Conservation (phyloP, 2,113 vertebrate species). For the Fregetta grallaria region DNA sequence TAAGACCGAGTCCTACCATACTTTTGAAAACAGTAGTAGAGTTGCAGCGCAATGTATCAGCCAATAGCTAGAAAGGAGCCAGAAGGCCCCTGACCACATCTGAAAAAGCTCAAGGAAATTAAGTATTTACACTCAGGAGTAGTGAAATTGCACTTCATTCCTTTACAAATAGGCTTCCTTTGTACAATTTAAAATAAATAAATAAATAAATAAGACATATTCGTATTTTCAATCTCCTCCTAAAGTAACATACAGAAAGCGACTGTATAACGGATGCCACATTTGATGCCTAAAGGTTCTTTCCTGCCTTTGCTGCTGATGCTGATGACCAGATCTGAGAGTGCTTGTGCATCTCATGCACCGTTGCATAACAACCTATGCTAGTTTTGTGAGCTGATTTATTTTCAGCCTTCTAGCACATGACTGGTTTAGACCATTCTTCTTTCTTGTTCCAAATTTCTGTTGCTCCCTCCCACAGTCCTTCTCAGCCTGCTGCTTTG, state of each 20-base stretch:
- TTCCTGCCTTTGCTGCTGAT: background rate
- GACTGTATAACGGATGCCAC: background rate
- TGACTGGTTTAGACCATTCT: slow-evolving; percentile 34
- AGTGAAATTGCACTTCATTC: background rate
- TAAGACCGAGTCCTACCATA: background rate
- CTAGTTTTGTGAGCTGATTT: slow-evolving; percentile 6
- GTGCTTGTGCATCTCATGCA: background rate
- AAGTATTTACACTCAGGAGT: background rate
- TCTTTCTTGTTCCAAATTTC: slow-evolving; percentile 29
- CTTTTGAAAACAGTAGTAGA: background rate
- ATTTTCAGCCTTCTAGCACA: slow-evolving; percentile 54
- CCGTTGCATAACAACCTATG: slow-evolving; percentile 1
- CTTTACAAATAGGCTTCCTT: background rate
- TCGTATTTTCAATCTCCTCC: background rate
- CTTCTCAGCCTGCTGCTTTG: background rate
- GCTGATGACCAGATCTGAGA: background rate
- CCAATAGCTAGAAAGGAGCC: background rate
- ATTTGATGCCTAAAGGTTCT: background rate
- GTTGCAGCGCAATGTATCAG: background rate
- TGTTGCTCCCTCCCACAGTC: background rate
- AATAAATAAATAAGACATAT: background rate
- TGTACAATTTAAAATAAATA: background rate
- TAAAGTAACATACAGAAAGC: background rate
- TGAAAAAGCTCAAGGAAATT: background rate
- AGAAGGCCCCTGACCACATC: background rate